phyloP scores from a whole-genome alignment of 2,113 vertebrate genomes.

The Rhabdornis inornatus region DNA sequence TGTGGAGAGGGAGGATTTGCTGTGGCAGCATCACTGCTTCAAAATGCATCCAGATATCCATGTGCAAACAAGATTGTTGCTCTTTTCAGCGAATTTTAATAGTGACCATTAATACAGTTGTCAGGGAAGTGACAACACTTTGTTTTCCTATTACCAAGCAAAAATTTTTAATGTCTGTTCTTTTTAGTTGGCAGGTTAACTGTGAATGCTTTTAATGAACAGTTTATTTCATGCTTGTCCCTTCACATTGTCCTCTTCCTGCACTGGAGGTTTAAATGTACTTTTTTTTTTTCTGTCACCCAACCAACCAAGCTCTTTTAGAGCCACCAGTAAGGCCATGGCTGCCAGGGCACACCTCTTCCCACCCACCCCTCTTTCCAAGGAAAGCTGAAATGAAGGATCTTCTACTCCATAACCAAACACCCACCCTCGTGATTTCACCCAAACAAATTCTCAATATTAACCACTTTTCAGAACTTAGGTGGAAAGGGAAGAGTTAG shows the following conservation, averaged over 20 bases:
- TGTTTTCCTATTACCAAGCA: neutral
- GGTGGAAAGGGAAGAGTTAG: neutral
- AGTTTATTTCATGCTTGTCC: neutral
- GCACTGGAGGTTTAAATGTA: neutral
- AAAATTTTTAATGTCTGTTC: neutral
- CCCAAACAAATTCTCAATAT: neutral
- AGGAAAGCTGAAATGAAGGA: neutral
- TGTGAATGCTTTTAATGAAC: neutral
- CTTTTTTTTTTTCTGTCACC: neutral
- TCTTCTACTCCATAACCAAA: neutral
- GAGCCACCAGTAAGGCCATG: neutral
- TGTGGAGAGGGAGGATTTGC: neutral
- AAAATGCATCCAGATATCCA: neutral
- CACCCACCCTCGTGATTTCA: fast-evolving
- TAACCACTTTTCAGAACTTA: neutral
- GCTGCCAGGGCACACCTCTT: neutral
- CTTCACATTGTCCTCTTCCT: neutral
- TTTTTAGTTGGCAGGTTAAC: neutral
- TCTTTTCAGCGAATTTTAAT: neutral
- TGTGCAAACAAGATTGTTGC: neutral
- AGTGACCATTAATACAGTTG: neutral
- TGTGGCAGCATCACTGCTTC: neutral
- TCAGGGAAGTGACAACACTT: neutral
- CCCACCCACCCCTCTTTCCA: neutral
- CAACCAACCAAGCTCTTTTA: fast-evolving